phyloP scores from a whole-genome alignment of 1,140 invertebrate genomes.

The Medauroidea extradentata region DNA sequence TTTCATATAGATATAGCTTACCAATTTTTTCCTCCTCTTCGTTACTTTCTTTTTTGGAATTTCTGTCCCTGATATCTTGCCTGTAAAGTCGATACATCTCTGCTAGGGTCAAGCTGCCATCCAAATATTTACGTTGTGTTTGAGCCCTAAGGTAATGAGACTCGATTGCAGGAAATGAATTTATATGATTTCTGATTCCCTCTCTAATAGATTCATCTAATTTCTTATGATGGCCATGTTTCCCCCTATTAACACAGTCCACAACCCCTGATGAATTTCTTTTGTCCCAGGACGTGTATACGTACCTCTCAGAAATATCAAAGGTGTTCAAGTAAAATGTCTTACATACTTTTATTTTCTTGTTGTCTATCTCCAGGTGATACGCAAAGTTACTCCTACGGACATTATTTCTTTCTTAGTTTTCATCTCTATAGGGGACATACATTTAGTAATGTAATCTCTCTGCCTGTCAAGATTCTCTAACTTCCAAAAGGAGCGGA shows the following conservation, averaged over 20 bases:
- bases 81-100: conserved; percentile 11
- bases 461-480: too few species aligned
- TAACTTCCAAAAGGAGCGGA: too few species aligned
- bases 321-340: conserved; percentile 5
- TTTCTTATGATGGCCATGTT: conserved; percentile 1
- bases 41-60: neutral
- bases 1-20: conserved; percentile 5
- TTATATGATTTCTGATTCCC: conserved; percentile 2
- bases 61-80: neutral
- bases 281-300: conserved; percentile 4
- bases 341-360: neutral
- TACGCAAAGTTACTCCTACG: too few species aligned
- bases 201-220: neutral
- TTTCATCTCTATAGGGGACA: too few species aligned
- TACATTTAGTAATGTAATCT: too few species aligned
- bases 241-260: neutral
- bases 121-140: conserved; percentile 6
- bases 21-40: too few species aligned
- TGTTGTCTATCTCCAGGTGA: too few species aligned
- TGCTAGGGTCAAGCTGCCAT: conserved; percentile 1
- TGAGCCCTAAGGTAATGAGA: conserved; percentile 10
- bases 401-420: too few species aligned
- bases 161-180: conserved; percentile 10
- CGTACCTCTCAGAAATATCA: conserved; percentile 2
- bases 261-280: neutral